These are phyloP conservation scores for Medauroidea extradentata DNA, from an alignment of 1,140 invertebrate genomes.

Conservation along the genomic window DNA sequence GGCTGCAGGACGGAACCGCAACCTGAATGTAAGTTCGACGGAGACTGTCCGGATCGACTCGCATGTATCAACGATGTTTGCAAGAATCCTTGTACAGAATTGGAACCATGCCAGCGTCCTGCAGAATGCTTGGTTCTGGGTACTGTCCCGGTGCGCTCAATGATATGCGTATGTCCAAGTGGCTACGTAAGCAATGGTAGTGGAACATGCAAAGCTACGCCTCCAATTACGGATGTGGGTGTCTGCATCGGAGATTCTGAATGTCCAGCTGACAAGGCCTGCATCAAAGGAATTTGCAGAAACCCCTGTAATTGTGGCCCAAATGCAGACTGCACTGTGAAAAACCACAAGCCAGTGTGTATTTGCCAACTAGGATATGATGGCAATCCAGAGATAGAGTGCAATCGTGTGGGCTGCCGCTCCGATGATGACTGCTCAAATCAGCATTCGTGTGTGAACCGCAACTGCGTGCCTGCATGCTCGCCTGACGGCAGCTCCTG, in stretches of 20 bases:
- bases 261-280: conserved; percentile 69
- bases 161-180: conserved; percentile 82
- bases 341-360: conserved; percentile 79
- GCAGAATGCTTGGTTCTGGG: conserved; percentile 75
- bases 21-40: conserved; percentile 74
- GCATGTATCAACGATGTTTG: conserved; percentile 79
- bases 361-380: conserved; percentile 74
- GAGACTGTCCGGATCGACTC: conserved; percentile 70
- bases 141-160: conserved; percentile 75
- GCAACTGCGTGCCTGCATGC: conserved; percentile 74
- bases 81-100: conserved; percentile 71
- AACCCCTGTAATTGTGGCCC: conserved; percentile 77
- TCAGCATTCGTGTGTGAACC: conserved; percentile 71
- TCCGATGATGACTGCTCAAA: conserved; percentile 69
- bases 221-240: conserved; percentile 55
- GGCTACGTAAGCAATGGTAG: conserved; percentile 82
- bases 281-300: conserved; percentile 70
- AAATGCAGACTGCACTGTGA: conserved; percentile 73
- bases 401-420: conserved; percentile 65
- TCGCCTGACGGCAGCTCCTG: conserved; percentile 59
- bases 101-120: conserved; percentile 74
- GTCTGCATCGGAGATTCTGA: conserved; percentile 72
- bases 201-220: conserved; percentile 67
- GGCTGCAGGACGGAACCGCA: conserved; percentile 65
- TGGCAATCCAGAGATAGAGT: conserved; percentile 73